These are phyloP conservation scores for Arion vulgaris DNA, from an alignment of 1,140 invertebrate species.

Conservation along the genomic window DNA sequence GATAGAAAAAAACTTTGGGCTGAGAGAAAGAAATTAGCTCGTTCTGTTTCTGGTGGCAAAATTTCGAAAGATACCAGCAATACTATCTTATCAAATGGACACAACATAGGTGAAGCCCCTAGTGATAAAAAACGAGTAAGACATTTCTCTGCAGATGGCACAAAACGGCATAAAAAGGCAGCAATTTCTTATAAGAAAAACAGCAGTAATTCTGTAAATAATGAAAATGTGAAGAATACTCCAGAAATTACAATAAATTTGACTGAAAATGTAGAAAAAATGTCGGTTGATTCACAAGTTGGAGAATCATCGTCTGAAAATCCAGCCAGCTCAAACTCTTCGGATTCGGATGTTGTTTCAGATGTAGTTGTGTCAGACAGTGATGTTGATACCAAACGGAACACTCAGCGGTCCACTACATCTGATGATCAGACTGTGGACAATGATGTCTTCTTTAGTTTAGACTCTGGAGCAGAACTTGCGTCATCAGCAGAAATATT, in stretches of 20 bases:
- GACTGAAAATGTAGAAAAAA: background rate
- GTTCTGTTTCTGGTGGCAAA: constrained; percentile 28
- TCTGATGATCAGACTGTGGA: constrained; percentile 33
- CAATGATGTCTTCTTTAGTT: constrained; percentile 35
- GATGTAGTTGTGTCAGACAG: constrained; percentile 22
- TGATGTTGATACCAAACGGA: constrained; percentile 29
- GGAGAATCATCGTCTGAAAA: constrained; percentile 38
- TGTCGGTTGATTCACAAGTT: background rate
- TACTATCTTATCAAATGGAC: background rate
- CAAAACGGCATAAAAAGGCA: background rate
- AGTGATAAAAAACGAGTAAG: background rate
- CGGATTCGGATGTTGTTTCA: constrained; percentile 7
- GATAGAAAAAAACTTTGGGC: constrained; percentile 31
- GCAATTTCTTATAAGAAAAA: background rate
- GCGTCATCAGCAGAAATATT: constrained; percentile 20
- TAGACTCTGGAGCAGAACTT: constrained; percentile 28
- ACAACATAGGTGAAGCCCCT: background rate
- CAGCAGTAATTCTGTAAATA: background rate
- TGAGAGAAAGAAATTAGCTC: constrained; percentile 32
- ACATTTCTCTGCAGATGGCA: constrained; percentile 35
- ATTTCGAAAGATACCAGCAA: background rate
- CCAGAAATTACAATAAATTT: background rate
- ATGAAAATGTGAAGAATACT: background rate
- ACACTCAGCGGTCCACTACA: constrained; percentile 9
- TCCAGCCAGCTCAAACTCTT: constrained; percentile 27